A percentile compares a stretch with the other conserved stretches of the same genome.
Conservation (phyloP, 2,888 invertebrate species). For the Apocheima hispidaria region DNA sequence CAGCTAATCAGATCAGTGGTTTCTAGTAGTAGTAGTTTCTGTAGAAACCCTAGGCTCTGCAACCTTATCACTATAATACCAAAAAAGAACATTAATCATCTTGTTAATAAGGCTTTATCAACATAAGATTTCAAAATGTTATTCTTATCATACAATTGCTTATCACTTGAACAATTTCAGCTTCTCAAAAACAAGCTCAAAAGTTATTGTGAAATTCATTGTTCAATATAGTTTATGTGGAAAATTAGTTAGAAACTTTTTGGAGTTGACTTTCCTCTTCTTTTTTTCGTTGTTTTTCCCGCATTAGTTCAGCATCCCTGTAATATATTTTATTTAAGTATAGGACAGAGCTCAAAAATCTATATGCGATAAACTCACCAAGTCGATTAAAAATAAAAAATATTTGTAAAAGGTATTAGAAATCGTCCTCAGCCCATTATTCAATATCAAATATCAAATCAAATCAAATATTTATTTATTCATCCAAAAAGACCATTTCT, state of each 20-base stretch:
- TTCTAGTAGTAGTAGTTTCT: too few species aligned
- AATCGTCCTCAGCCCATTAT: too few species aligned
- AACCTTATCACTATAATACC: conserved; percentile 51
- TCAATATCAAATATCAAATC: too few species aligned
- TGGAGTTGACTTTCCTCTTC: conserved; percentile 78
- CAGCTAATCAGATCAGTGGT: conserved; percentile 66
- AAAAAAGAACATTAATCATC: conserved; percentile 62
- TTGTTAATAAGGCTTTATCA: conserved; percentile 65
- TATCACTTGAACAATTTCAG: conserved; percentile 67
- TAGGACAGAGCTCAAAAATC: too few species aligned
- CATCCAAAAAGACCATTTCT: too few species aligned
- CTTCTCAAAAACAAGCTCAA: conserved; percentile 62
- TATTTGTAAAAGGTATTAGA: too few species aligned
- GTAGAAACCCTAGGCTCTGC: conserved; percentile 45
- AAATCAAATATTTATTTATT: too few species aligned
- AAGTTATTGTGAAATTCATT: conserved; percentile 55
- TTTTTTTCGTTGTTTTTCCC: conserved; percentile 94
- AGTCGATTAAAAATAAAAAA: too few species aligned
- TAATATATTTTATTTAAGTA: conserved; percentile 57
- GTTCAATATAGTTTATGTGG: conserved; percentile 38
- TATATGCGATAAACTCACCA: too few species aligned
- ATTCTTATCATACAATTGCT: conserved; percentile 61
- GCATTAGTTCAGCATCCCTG: conserved; percentile 95
- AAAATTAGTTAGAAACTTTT: conserved; percentile 71
- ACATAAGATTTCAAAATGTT: conserved; percentile 57